Evolutionary conservation across 2,113 vertebrate genomes (phyloP), one percentile per base, ranked within the genome.

Genomic region (Corythornis madagascariensis): DNA sequence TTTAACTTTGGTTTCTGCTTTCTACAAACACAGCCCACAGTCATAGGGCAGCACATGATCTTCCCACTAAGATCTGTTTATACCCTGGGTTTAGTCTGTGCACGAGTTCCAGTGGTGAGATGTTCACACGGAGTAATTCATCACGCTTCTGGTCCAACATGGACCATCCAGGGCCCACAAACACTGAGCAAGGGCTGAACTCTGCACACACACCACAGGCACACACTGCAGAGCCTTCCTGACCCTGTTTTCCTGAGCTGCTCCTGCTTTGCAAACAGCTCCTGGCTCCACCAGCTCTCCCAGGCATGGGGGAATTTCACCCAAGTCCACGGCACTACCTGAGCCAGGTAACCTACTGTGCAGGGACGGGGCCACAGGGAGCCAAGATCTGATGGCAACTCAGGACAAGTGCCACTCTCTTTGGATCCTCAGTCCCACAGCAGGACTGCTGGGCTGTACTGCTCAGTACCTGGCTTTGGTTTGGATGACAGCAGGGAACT

Each of bases 251-350:
- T 43, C 69, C 67, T n/a, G n/a, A 74, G 31, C 61, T 38, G 43
- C 28, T 26, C 18, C 57, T 18, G 38, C 64, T 42, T 55, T 33
- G n/a, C 29, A 15, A 55, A 12, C 5, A 42, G 70, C 28, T 65
- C 38, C 50, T 6, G 52, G 45, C n/a, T 57, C 61, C 21, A 31
- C 29, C 2, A 16, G 66, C 29, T 10, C 45, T 11, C 20, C 38
- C 2, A 5, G 1, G 16, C 22, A 26, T 4, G 3, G 31, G 21
- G 65, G 17, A 29, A 38, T 25, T 25, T 15, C 64, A 29, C 21
- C 77, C 21, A 20, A 14, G 21, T 3, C 35, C 5, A 1, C 17
- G 35, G 64, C 42, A 35, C 1, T 1, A 26, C 9, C 1, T 1
- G 20, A 25, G 10, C 7, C 8, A 28, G 4, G 13, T 3, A 7